Percentiles rank a stretch among this genome's conserved stretches.
Conservation (phyloP, 2,888 invertebrate genomes). For the Ophion costatus region DNA sequence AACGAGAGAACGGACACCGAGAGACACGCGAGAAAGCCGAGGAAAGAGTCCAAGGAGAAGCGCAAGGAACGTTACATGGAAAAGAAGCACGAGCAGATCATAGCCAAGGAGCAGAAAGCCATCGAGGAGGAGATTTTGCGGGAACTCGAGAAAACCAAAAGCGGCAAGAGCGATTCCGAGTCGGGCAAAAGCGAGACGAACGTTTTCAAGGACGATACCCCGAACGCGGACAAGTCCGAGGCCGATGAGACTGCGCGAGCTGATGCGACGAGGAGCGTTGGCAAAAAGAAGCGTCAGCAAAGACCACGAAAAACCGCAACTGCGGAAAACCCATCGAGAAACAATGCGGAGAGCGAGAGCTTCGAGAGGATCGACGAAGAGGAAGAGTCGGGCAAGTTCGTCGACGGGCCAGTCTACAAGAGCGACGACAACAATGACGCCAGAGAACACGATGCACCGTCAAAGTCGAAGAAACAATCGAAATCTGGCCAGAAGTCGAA, state of each 20-base stretch:
- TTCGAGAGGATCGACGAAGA: conserved; percentile 33
- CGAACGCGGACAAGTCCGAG: conserved; percentile 41
- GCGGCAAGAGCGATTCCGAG: conserved; percentile 54
- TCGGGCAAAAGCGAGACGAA: conserved; percentile 62
- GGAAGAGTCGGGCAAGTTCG: conserved; percentile 31
- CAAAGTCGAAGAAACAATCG: conserved; percentile 70
- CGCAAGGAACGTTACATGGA: conserved; percentile 81
- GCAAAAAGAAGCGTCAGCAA: conserved; percentile 64
- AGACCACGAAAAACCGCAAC: conserved; percentile 44
- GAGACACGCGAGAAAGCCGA: conserved; percentile 72
- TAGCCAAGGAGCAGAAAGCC: conserved; percentile 82
- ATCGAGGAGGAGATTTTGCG: conserved; percentile 81
- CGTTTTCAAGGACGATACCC: conserved; percentile 41
- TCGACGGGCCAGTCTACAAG: conserved; percentile 35
- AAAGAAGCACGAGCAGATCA: conserved; percentile 81
- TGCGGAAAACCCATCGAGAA: conserved; percentile 9
- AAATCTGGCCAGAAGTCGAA: conserved; percentile 68
- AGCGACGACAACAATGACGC: conserved; percentile 46
- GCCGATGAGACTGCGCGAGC: conserved; percentile 36
- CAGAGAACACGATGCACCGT: conserved; percentile 51
- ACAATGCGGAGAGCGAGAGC: conserved; percentile 44
- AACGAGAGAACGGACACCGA: conserved; percentile 74
- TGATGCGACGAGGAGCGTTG: not conserved
- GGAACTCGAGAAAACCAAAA: conserved; percentile 79
- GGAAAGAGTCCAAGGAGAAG: conserved; percentile 81